Evolutionary conservation across 2,113 vertebrate species (phyloP).

Genomic region (Barnardius zonarius): DNA sequence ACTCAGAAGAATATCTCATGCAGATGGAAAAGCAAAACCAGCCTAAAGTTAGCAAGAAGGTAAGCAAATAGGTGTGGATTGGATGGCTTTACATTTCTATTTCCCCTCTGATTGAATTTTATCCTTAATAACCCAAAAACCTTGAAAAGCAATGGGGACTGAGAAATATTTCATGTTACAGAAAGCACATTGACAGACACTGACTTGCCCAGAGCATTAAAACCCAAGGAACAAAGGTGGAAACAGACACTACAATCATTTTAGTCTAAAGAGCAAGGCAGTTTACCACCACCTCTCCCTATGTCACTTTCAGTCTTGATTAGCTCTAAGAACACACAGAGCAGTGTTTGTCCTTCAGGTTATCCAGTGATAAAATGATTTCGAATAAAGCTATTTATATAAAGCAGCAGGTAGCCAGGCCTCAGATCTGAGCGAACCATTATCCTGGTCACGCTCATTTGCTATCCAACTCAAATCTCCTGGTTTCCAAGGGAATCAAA

Average conservation of each 20-base stretch:
- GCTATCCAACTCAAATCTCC: constrained; percentile 34
- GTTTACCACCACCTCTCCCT: neutral
- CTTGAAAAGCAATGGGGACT: neutral
- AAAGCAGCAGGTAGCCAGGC: constrained; percentile 64
- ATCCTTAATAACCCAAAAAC: neutral
- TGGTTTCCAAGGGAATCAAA: constrained; percentile 60
- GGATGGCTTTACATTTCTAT: neutral
- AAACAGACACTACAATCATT: neutral
- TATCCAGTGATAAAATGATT: neutral
- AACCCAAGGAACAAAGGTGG: neutral
- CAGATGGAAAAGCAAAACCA: constrained; percentile 74
- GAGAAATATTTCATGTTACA: neutral
- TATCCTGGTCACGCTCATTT: constrained; percentile 65
- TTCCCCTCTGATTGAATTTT: neutral
- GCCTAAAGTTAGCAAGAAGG: constrained; percentile 73
- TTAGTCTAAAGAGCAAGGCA: neutral
- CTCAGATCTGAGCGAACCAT: constrained; percentile 69
- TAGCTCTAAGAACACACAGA: constrained; percentile 2
- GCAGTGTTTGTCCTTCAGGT: constrained; percentile 23
- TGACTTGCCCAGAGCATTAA: neutral
- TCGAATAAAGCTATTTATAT: constrained; percentile 11
- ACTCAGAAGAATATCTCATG: constrained; percentile 75
- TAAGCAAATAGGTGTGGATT: constrained; percentile 8
- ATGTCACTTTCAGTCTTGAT: neutral
- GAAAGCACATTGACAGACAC: neutral